Evolutionary conservation across 2,797 vertebrate species (phyloP).

Genomic region (Myotis myotis): DNA sequence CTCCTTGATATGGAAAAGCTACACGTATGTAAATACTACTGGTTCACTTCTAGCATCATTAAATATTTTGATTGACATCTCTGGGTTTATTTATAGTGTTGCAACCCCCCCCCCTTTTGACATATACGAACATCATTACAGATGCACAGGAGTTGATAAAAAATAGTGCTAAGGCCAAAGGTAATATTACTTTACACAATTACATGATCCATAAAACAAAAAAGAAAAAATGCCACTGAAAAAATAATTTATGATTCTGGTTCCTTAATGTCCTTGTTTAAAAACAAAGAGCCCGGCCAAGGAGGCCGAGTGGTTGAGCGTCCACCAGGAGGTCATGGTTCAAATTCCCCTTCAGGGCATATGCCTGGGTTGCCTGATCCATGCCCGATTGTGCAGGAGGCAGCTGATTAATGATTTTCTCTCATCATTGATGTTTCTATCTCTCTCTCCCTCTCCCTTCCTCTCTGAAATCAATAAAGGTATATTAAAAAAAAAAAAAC

Average conservation of each 20-base stretch:
- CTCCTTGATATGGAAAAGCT: slow-evolving; percentile 57
- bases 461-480: no score
- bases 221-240: slow-evolving; percentile 21
- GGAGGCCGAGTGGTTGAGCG: no score
- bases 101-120: slow-evolving; percentile 74
- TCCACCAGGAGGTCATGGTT: no score
- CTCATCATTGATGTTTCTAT: no score
- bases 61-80: slow-evolving; percentile 80
- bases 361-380: no score
- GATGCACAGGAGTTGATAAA: slow-evolving; percentile 78
- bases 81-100: slow-evolving; percentile 48
- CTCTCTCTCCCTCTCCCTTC: no score
- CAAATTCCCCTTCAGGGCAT: no score
- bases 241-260: background rate
- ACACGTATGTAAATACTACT: slow-evolving; percentile 50
- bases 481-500: no score
- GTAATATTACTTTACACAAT: slow-evolving; percentile 52
- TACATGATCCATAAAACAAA: slow-evolving; percentile 54
- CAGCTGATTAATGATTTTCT: no score
- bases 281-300: background rate
- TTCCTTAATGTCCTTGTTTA: slow-evolving; percentile 55
- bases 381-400: no score
- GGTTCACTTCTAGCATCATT: slow-evolving; percentile 61
- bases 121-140: slow-evolving; percentile 76
- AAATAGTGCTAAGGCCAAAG: slow-evolving; percentile 66